Conservation (phyloP, 2,113 vertebrate genomes). For the Alosa alosa region DNA sequence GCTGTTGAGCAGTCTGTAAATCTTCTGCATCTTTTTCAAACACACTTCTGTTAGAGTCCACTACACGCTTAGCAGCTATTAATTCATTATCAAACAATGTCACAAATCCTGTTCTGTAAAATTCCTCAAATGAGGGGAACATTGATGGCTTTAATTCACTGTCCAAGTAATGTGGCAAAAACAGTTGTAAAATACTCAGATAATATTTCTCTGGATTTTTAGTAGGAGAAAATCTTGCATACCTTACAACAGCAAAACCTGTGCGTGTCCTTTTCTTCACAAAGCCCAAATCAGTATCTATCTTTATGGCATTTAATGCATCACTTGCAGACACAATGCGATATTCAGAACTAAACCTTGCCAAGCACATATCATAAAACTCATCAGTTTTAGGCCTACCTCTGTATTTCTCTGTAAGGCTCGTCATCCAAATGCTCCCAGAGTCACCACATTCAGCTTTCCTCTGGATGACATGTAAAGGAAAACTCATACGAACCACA, state of each 20-base stretch:
- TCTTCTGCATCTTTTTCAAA: conserved; percentile 5
- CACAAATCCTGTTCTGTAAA: neutral
- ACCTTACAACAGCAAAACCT: conserved; percentile 22
- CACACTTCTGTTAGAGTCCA: too few relatives aligned
- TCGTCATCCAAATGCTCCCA: too few relatives aligned
- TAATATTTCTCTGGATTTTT: too few relatives aligned
- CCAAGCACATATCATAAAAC: neutral
- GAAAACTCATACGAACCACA: too few relatives aligned
- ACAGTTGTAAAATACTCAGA: conserved; percentile 30
- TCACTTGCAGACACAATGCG: neutral
- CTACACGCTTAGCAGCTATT: too few relatives aligned
- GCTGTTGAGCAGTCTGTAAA: neutral
- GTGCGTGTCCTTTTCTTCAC: too few relatives aligned
- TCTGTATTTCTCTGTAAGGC: too few relatives aligned
- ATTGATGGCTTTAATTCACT: neutral
- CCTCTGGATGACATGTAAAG: too few relatives aligned
- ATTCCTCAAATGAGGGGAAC: neutral
- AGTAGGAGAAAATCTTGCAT: conserved; percentile 23
- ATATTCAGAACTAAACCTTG: neutral
- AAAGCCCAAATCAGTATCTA: conserved; percentile 21
- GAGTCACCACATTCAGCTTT: too few relatives aligned
- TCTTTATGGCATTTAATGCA: neutral
- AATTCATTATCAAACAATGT: neutral
- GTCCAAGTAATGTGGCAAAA: neutral
- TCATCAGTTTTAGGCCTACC: too few relatives aligned